phyloP scores from a whole-genome alignment of 1,140 invertebrate species.

The Papilio dardanus region DNA sequence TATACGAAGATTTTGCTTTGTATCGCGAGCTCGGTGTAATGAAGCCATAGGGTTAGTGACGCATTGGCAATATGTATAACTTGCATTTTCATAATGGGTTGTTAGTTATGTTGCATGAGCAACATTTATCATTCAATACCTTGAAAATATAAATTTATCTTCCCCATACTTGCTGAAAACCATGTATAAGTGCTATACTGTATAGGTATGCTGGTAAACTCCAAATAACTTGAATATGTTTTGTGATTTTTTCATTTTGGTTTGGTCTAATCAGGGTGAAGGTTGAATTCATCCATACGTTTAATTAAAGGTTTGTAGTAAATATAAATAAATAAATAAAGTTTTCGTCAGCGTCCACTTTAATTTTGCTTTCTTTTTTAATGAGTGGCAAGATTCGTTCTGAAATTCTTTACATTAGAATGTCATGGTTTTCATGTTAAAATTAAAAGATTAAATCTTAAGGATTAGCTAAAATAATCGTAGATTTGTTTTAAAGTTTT shows the following conservation, averaged over 20 bases:
- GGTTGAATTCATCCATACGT: not conserved
- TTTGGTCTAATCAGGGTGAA: not conserved
- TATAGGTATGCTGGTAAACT: too few species aligned
- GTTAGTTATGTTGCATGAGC: not conserved
- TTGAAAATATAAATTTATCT: not conserved
- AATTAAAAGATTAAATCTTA: not conserved
- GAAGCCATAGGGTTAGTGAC: too few species aligned
- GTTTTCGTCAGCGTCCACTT: not conserved
- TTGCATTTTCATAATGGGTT: constrained; percentile 16
- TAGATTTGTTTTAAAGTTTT: not conserved
- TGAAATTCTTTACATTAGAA: not conserved
- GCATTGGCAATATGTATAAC: constrained; percentile 2
- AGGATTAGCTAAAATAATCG: not conserved
- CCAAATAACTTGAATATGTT: not conserved
- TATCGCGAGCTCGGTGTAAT: too few species aligned
- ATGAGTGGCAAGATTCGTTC: not conserved
- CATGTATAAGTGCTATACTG: too few species aligned
- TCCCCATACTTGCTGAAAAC: not conserved
- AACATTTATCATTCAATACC: not conserved
- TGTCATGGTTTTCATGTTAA: not conserved
- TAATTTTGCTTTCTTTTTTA: not conserved
- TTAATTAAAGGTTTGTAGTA: not conserved
- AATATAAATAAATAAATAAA: not conserved
- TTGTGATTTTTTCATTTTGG: not conserved
- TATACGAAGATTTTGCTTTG: too few species aligned